Percentiles rank a stretch among this genome's conserved stretches.
phyloP scores from a whole-genome alignment of 1,140 invertebrate genomes.

The Carcinoscorpius rotundicauda region DNA sequence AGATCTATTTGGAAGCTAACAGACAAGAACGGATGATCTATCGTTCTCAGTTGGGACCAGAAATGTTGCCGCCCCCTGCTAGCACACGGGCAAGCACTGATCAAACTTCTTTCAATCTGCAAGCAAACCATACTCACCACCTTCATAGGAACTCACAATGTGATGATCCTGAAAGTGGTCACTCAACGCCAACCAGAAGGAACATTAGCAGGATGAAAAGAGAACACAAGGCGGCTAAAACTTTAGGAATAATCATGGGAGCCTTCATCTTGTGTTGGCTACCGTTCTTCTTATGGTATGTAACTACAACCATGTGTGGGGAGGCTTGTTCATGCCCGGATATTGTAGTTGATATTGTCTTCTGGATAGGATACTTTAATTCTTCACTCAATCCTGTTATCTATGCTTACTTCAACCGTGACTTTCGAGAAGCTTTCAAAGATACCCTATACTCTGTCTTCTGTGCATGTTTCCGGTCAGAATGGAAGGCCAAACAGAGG shows the following conservation, averaged over 20 bases:
- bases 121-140: constrained; percentile 8
- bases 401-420: constrained; percentile 97
- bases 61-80: constrained; percentile 6
- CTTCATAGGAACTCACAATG: constrained; percentile 21
- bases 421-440: constrained; percentile 95
- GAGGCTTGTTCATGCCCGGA: constrained; percentile 63
- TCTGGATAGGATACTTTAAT: constrained; percentile 99
- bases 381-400: constrained; percentile 93
- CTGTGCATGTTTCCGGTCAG: constrained; percentile 37
- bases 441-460: constrained; percentile 81
- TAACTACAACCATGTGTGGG: constrained; percentile 64
- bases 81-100: constrained; percentile 17
- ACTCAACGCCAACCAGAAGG: constrained; percentile 70
- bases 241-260: constrained; percentile 89
- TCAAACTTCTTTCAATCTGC: constrained; percentile 9
- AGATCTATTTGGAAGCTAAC: constrained; percentile 82
- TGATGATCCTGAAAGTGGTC: constrained; percentile 26
- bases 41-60: constrained; percentile 34
- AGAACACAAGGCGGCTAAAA: constrained; percentile 92
- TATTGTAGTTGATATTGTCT: constrained; percentile 73
- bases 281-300: constrained; percentile 92
- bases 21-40: constrained; percentile 79
- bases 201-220: constrained; percentile 76
- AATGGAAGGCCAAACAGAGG: constrained; percentile 12
- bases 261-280: constrained; percentile 92